Conservation (phyloP, 2,113 vertebrate genomes). For the Upupa epops region DNA sequence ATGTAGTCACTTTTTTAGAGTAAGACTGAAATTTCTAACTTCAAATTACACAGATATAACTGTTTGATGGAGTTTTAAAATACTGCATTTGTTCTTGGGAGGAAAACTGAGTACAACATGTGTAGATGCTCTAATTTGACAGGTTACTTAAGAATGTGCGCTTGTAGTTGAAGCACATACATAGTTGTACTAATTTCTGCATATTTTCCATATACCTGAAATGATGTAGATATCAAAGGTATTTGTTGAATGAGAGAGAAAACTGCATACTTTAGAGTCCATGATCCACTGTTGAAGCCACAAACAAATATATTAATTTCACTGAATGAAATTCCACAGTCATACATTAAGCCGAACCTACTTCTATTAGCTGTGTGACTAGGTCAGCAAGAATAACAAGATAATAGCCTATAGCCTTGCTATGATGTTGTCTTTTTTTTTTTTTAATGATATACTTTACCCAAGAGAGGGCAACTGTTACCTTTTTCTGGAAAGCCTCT, state of each 20-base stretch:
- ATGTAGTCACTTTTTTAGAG: neutral
- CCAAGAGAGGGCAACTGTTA: neutral
- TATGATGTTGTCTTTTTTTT: neutral
- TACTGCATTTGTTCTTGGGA: neutral
- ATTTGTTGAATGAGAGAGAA: neutral
- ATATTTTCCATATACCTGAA: neutral
- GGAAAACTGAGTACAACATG: neutral
- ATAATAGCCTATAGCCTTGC: neutral
- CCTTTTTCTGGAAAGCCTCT: neutral
- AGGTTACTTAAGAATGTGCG: neutral
- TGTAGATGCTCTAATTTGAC: neutral
- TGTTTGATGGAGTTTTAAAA: neutral
- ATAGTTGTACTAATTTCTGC: neutral
- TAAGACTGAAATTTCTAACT: neutral
- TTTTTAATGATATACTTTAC: neutral
- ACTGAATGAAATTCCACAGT: too few relatives aligned
- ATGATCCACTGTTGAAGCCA: neutral
- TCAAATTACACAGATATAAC: neutral
- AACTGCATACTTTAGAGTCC: neutral
- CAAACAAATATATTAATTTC: neutral
- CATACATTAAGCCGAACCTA: neutral
- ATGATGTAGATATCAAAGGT: neutral
- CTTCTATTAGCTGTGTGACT: neutral
- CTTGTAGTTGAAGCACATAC: neutral
- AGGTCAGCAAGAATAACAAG: neutral